These are phyloP conservation scores for Acanthornis magna DNA, from an alignment of 2,797 vertebrate species.

Conservation along the genomic window DNA sequence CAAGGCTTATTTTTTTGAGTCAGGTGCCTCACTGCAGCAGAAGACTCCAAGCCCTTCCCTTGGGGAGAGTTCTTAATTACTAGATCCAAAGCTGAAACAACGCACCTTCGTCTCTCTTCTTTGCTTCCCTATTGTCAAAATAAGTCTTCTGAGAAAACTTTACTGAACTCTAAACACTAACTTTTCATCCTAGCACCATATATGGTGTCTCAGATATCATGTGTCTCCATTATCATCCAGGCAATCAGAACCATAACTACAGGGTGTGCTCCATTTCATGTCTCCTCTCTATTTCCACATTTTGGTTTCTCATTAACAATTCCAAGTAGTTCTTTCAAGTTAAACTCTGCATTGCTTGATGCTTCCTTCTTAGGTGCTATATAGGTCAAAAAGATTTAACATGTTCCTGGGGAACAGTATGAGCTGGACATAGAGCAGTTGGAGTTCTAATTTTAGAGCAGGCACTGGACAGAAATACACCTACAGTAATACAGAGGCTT, in stretches of 20 bases:
- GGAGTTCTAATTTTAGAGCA: background rate
- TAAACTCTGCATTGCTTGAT: background rate
- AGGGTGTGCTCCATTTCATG: background rate
- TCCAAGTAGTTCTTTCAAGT: background rate
- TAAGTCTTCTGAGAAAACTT: background rate
- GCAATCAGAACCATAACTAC: background rate
- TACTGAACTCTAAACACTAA: background rate
- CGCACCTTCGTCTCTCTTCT: background rate
- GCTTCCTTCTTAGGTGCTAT: background rate
- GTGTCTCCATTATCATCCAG: background rate
- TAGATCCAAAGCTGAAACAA: background rate
- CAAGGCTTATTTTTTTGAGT: background rate
- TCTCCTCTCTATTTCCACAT: background rate
- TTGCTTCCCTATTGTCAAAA: background rate
- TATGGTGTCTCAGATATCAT: background rate
- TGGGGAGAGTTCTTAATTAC: background rate
- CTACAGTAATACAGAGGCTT: background rate
- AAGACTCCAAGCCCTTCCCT: background rate
- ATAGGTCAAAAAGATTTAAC: background rate
- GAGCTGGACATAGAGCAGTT: background rate
- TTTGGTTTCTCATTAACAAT: background rate
- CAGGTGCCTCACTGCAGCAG: background rate
- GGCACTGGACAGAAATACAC: background rate
- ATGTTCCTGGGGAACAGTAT: background rate
- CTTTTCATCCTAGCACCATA: background rate